A percentile compares a stretch with the other conserved stretches of the same genome.
Conservation (phyloP, 2,113 vertebrate species). For the Sinocyclocheilus rhinocerous region DNA sequence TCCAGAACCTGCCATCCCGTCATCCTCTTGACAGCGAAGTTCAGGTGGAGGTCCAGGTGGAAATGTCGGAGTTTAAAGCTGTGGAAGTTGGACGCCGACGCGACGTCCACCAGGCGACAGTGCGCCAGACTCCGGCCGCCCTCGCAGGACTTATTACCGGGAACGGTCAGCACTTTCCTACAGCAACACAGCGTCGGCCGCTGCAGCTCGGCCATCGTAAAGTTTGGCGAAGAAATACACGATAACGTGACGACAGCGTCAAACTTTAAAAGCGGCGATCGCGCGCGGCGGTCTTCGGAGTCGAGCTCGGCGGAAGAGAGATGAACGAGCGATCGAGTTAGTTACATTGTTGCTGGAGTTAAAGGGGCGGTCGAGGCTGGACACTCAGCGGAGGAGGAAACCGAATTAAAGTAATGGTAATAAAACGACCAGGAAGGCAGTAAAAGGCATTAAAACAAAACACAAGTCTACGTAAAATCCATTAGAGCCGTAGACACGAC, state of each 20-base stretch:
- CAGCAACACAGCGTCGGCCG: conserved; percentile 85
- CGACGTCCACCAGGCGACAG: conserved; percentile 80
- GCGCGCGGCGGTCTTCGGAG: neutral
- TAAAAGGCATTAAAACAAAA: conserved; percentile 10
- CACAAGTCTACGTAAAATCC: conserved; percentile 80
- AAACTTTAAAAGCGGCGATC: conserved; percentile 16
- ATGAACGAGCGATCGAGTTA: neutral
- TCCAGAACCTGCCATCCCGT: conserved; percentile 89
- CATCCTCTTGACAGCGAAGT: conserved; percentile 85
- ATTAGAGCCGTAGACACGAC: conserved; percentile 67
- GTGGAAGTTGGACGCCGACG: conserved; percentile 86
- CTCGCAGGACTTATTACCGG: conserved; percentile 62
- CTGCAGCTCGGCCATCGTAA: conserved; percentile 61
- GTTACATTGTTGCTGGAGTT: conserved; percentile 32
- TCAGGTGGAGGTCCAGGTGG: conserved; percentile 86
- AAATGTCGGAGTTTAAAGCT: conserved; percentile 85
- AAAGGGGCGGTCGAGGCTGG: neutral
- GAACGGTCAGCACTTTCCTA: conserved; percentile 75
- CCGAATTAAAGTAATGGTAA: neutral
- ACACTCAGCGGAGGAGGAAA: conserved; percentile 13
- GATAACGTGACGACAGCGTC: neutral
- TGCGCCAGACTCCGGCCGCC: conserved; percentile 65
- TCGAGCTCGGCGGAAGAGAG: neutral
- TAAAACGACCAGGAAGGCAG: conserved; percentile 11
- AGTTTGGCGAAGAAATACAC: conserved; percentile 32